phyloP scores from a whole-genome alignment of 2,113 vertebrate species.

The Bos taurus region DNA sequence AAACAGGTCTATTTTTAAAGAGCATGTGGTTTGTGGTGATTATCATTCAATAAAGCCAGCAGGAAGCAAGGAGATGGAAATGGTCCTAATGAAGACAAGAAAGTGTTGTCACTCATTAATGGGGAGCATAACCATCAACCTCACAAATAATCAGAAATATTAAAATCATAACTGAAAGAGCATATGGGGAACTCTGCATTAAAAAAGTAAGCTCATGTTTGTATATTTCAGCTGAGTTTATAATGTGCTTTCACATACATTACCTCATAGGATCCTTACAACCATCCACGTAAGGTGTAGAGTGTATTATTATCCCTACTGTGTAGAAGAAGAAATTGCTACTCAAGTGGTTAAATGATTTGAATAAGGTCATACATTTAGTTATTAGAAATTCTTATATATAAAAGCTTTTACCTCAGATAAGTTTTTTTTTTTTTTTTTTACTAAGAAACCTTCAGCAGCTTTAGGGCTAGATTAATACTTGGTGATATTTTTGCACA shows the following conservation, averaged over 20 bases:
- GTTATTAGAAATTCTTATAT: neutral
- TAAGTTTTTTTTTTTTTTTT: neutral
- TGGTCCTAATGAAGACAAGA: neutral
- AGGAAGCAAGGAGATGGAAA: neutral
- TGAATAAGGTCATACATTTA: neutral
- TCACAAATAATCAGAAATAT: neutral
- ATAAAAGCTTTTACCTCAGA: neutral
- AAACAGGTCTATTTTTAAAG: slow-evolving; percentile 64
- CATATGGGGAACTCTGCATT: neutral
- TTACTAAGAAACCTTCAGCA: neutral
- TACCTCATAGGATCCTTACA: neutral
- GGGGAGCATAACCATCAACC: neutral
- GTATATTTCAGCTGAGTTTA: neutral
- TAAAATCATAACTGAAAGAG: neutral
- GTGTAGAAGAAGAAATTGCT: neutral
- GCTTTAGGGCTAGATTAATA: neutral
- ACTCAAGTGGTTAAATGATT: neutral
- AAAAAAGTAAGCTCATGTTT: neutral
- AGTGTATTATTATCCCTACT: neutral
- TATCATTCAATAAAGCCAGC: slow-evolving; percentile 60
- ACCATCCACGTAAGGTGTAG: neutral
- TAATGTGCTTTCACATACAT: neutral
- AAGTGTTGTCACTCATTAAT: neutral
- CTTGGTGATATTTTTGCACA: neutral
- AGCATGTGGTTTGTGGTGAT: neutral